These are phyloP conservation scores for Hydractinia symbiolongicarpus DNA, from an alignment of 30 jellyfish, hydroid and myxozoan genomes.

Conservation along the genomic window DNA sequence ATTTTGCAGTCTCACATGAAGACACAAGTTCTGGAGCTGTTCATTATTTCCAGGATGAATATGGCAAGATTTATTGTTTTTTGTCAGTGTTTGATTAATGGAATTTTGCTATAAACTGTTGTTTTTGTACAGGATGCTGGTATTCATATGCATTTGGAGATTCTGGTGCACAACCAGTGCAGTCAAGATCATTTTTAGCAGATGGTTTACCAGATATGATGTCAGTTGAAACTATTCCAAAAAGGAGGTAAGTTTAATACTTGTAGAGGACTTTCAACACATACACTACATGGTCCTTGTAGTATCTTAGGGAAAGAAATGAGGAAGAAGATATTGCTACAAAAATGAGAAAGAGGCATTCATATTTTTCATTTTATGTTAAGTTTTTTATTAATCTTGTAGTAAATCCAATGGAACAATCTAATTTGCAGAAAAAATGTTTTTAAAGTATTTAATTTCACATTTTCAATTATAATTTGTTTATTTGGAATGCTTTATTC, in stretches of 20 bases:
- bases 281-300: neutral
- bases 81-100: neutral
- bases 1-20: conserved; percentile 83
- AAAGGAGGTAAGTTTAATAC: neutral
- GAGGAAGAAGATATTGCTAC: too few species aligned
- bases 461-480: too few species aligned
- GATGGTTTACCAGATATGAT: conserved; percentile 4
- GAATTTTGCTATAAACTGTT: neutral
- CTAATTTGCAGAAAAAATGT: too few species aligned
- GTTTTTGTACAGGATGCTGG: conserved; percentile 66
- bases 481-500: too few species aligned
- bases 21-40: conserved; percentile 95
- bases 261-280: neutral
- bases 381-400: too few species aligned
- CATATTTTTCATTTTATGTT: too few species aligned
- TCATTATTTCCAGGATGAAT: conserved; percentile 91
- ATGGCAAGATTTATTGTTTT: conserved; percentile 41
- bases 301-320: neutral
- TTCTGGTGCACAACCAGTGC: conserved; percentile 16
- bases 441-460: too few species aligned
- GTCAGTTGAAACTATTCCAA: neutral
- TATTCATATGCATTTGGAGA: conserved; percentile 76
- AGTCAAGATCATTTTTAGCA: neutral
- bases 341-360: too few species aligned
- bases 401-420: too few species aligned